Percentiles rank a stretch among this genome's conserved stretches.
Evolutionary conservation across 2,113 vertebrate species (phyloP).

Genomic region (Mormyrus iriodes): DNA sequence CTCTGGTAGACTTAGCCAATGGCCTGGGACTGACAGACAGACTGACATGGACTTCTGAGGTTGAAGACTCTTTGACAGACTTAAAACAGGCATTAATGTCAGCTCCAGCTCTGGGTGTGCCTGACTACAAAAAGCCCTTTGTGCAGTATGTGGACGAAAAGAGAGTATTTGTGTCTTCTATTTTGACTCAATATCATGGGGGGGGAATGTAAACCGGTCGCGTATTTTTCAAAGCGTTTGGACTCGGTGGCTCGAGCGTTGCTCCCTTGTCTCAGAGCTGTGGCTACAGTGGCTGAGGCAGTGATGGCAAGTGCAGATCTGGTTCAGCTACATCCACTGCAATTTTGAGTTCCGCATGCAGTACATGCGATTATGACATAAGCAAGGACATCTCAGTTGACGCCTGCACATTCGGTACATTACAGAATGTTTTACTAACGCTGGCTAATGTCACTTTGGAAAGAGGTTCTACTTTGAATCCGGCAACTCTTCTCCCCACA

Average conservation of each 20-base stretch:
- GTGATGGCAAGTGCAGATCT: background rate
- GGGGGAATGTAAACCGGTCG: no score
- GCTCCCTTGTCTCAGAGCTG: background rate
- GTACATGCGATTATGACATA: background rate
- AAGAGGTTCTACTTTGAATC: background rate
- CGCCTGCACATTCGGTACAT: background rate
- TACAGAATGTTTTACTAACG: background rate
- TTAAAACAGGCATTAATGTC: background rate
- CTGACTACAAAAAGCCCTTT: background rate
- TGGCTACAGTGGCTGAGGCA: background rate
- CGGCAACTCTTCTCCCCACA: background rate
- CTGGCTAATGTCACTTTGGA: background rate
- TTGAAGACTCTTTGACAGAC: background rate
- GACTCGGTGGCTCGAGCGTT: background rate
- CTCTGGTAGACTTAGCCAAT: background rate
- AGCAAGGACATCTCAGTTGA: background rate
- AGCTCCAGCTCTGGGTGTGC: background rate
- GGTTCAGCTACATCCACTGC: background rate
- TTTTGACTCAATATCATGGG: no score
- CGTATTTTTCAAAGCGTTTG: background rate
- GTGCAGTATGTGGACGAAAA: background rate
- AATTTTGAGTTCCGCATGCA: background rate
- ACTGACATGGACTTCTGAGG: background rate
- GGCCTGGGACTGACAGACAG: background rate
- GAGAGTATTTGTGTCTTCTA: no score